Evolutionary conservation across 2,113 vertebrate genomes (phyloP).

Genomic region (Hassar affinis): DNA sequence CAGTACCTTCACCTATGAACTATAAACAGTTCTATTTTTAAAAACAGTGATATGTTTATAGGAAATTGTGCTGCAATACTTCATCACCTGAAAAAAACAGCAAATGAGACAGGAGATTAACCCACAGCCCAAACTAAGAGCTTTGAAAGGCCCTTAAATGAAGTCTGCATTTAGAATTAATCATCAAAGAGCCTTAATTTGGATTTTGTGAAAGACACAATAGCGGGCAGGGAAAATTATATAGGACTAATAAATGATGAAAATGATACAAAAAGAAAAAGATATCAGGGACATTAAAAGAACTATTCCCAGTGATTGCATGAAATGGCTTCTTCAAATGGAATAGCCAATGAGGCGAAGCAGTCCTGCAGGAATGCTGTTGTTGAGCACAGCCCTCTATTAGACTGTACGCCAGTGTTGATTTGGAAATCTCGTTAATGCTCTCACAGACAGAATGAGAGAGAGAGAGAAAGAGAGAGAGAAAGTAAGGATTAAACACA

Average conservation of each 20-base stretch:
- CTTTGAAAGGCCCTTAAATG: constrained; percentile 23
- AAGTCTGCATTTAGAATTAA: constrained; percentile 40
- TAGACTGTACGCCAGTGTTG: constrained; percentile 72
- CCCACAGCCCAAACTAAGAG: constrained; percentile 20
- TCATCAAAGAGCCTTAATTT: constrained; percentile 65
- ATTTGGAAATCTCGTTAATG: constrained; percentile 79
- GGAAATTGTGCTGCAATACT: neutral
- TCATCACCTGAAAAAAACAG: neutral
- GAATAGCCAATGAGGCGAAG: constrained; percentile 70
- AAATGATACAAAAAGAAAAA: constrained; percentile 62
- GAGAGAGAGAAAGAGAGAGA: constrained; percentile 52
- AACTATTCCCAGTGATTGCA: constrained; percentile 57
- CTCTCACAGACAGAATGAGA: constrained; percentile 60
- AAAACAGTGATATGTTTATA: neutral
- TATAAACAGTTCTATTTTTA: neutral
- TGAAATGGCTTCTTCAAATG: constrained; percentile 64
- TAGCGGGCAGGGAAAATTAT: constrained; percentile 54
- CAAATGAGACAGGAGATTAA: constrained; percentile 16
- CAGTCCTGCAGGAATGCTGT: constrained; percentile 64
- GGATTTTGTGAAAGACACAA: constrained; percentile 55
- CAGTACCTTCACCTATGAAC: neutral
- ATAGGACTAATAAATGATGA: constrained; percentile 76
- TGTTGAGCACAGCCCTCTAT: constrained; percentile 63
- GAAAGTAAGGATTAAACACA: constrained; percentile 55
- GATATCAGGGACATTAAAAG: constrained; percentile 69